Conservation (phyloP, 2,113 vertebrate genomes). For the Rattus norvegicus region DNA sequence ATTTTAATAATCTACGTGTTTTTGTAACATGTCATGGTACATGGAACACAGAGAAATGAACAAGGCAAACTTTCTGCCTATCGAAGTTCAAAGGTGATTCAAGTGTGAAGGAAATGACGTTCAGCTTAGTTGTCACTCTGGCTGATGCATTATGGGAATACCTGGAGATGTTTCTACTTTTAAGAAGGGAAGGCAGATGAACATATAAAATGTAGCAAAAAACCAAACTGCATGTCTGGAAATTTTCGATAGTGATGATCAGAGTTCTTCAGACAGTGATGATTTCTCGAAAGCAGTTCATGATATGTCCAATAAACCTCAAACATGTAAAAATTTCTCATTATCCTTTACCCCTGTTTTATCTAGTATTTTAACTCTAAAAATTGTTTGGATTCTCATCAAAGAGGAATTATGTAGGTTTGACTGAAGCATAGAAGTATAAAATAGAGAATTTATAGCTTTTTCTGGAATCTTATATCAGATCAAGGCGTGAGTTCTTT, state of each 20-base stretch:
- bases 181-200: not conserved
- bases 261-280: not conserved
- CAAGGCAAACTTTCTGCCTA: not conserved
- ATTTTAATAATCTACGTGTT: not conserved
- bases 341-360: not conserved
- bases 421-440: not conserved
- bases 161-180: not conserved
- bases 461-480: not conserved
- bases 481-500: not conserved
- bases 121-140: not conserved
- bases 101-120: not conserved
- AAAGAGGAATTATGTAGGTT: not conserved
- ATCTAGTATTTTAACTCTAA: not conserved
- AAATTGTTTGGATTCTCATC: not conserved
- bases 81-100: not conserved
- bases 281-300: not conserved
- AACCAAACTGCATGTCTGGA: not conserved
- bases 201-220: not conserved
- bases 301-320: not conserved
- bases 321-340: constrained; percentile 34
- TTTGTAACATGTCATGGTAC: not conserved
- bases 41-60: not conserved
- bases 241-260: constrained; percentile 32
- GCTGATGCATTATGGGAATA: not conserved
- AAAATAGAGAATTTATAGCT: not conserved